These are phyloP conservation scores for Epinephelus awoara DNA, from an alignment of 2,797 vertebrate species.

Conservation along the genomic window DNA sequence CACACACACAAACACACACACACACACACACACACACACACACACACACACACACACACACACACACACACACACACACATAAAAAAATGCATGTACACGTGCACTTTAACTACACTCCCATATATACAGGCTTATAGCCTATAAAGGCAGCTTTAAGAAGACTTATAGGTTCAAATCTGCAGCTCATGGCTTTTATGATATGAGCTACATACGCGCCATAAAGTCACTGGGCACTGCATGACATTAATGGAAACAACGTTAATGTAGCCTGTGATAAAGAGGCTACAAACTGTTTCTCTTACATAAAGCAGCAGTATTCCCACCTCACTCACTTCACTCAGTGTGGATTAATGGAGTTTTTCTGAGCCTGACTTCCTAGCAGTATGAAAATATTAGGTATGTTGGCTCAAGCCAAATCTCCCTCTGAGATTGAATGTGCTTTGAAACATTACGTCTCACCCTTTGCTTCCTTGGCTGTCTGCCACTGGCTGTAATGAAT, in stretches of 20 bases:
- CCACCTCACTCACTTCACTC: conserved; percentile 17
- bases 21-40: neutral
- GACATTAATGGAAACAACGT: conserved; percentile 25
- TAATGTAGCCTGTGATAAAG: conserved; percentile 9
- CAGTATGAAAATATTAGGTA: conserved; percentile 41
- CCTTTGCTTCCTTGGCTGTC: conserved; percentile 23
- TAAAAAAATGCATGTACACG: neutral
- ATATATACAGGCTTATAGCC: neutral
- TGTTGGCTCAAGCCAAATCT: conserved; percentile 11
- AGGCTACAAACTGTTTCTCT: neutral
- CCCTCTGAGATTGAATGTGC: conserved; percentile 39
- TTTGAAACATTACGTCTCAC: conserved; percentile 42
- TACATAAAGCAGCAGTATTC: conserved; percentile 2
- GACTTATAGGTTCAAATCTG: conserved; percentile 29
- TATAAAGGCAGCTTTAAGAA: conserved; percentile 24
- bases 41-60: too few relatives aligned
- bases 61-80: too few relatives aligned
- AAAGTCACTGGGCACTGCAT: conserved; percentile 18
- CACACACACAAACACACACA: neutral
- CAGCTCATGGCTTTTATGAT: conserved; percentile 35
- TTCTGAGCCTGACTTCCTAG: conserved; percentile 6
- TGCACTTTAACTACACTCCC: neutral
- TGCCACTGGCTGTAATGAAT: conserved; percentile 36
- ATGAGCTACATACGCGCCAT: neutral
- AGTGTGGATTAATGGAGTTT: conserved; percentile 21